phyloP scores from a whole-genome alignment of 2,888 invertebrate species.

The Pherbina coryleti region DNA sequence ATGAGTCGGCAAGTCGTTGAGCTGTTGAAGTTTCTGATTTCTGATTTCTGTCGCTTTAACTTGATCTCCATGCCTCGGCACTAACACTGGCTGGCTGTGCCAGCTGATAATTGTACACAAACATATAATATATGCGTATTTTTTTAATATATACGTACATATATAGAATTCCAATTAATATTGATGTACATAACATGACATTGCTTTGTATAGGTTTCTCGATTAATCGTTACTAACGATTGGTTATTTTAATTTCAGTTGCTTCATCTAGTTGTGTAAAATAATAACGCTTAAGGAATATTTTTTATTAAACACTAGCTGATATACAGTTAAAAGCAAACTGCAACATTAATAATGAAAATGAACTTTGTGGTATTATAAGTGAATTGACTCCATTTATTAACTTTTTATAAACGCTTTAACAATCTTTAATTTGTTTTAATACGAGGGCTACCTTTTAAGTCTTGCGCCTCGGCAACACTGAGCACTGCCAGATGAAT shows the following conservation, averaged over 20 bases:
- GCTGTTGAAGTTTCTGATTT: slow-evolving; percentile 3
- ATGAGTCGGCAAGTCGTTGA: slow-evolving; percentile 1
- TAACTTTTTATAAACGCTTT: too few species aligned
- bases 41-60: slow-evolving; percentile 29
- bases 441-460: too few species aligned
- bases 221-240: slow-evolving; percentile 17
- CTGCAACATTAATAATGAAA: too few species aligned
- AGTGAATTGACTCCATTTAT: too few species aligned
- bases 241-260: not conserved
- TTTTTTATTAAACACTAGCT: too few species aligned
- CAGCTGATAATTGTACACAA: slow-evolving; percentile 11
- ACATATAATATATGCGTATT: not conserved
- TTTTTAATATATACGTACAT: not conserved
- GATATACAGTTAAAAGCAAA: too few species aligned
- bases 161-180: not conserved
- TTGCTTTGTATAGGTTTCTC: slow-evolving; percentile 18
- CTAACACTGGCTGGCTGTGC: not conserved
- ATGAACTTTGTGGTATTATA: too few species aligned
- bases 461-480: too few species aligned
- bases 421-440: too few species aligned
- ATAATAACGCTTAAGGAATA: too few species aligned
- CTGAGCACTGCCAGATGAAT: too few species aligned
- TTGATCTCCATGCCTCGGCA: slow-evolving; percentile 27
- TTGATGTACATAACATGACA: not conserved
- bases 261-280: not conserved